Evolutionary conservation across 2,888 invertebrate genomes (phyloP).

Genomic region (Nowickia ferox): DNA sequence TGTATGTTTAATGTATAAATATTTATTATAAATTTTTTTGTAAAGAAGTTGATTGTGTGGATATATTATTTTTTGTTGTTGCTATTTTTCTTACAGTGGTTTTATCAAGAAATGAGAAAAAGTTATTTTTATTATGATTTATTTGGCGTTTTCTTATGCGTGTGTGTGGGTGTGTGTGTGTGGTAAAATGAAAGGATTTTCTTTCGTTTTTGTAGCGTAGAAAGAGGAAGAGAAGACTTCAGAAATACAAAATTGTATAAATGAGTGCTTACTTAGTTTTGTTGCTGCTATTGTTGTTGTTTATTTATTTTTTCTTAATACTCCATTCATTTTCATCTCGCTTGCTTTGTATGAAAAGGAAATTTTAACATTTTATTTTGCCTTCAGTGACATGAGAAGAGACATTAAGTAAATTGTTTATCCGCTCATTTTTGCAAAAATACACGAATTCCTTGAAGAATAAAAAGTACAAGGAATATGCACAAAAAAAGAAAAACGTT

Average conservation of each 20-base stretch:
- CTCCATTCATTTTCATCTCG: slow-evolving; percentile 52
- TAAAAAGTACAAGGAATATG: slow-evolving; percentile 12
- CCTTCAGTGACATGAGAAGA: slow-evolving; percentile 71
- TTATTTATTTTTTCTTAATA: slow-evolving; percentile 11
- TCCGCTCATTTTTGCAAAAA: slow-evolving; percentile 62
- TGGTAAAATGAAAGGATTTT: slow-evolving; percentile 60
- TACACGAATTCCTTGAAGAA: slow-evolving; percentile 30
- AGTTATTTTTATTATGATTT: slow-evolving; percentile 72
- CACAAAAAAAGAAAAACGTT: not conserved
- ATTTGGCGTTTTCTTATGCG: slow-evolving; percentile 59
- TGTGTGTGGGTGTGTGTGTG: not conserved
- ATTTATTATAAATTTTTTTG: slow-evolving; percentile 66
- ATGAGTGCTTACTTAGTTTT: slow-evolving; percentile 66
- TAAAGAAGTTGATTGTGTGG: slow-evolving; percentile 40
- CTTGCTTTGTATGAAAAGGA: slow-evolving; percentile 67
- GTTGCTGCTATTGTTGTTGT: slow-evolving; percentile 37
- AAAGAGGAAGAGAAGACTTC: slow-evolving; percentile 14
- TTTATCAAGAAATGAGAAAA: slow-evolving; percentile 50
- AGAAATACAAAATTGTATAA: slow-evolving; percentile 63
- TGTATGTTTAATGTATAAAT: slow-evolving; percentile 67
- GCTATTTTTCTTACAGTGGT: slow-evolving; percentile 19
- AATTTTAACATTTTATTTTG: slow-evolving; percentile 63
- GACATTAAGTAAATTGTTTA: slow-evolving; percentile 72
- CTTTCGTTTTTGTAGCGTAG: not conserved
- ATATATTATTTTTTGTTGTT: slow-evolving; percentile 41